These are phyloP conservation scores for Eira barbara DNA, from an alignment of 2,113 vertebrate species.

Conservation along the genomic window DNA sequence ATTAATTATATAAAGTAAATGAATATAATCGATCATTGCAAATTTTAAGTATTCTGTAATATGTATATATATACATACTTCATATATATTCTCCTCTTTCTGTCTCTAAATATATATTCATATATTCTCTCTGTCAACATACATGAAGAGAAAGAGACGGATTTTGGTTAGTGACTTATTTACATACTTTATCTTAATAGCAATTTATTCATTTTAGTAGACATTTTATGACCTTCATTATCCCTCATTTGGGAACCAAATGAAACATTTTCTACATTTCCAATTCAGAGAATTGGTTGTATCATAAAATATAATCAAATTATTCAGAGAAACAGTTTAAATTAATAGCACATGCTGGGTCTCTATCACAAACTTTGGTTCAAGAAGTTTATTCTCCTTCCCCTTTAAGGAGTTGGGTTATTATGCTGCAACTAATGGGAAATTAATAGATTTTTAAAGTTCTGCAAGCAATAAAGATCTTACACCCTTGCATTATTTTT, in stretches of 20 bases:
- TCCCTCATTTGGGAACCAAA: constrained; percentile 60
- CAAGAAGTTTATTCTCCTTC: constrained; percentile 72
- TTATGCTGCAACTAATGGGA: constrained; percentile 74
- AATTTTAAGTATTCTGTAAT: neutral
- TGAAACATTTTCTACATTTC: constrained; percentile 68
- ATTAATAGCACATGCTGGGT: constrained; percentile 63
- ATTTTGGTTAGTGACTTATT: neutral
- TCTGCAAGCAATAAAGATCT: constrained; percentile 69
- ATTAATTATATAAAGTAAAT: neutral
- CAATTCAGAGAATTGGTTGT: constrained; percentile 56
- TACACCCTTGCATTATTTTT: constrained; percentile 72
- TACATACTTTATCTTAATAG: constrained; percentile 31
- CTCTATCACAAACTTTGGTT: constrained; percentile 69
- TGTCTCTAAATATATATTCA: neutral
- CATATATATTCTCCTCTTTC: neutral
- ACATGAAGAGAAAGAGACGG: neutral
- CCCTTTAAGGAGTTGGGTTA: constrained; percentile 64
- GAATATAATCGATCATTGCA: neutral
- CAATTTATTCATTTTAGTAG: constrained; percentile 42
- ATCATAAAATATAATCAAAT: constrained; percentile 74
- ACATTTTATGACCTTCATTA: constrained; percentile 66
- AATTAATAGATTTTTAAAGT: constrained; percentile 81
- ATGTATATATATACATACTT: neutral
- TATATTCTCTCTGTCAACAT: neutral
- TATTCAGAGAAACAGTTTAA: constrained; percentile 63